phyloP scores from a whole-genome alignment of 2,888 invertebrate genomes.

The Ichneumoninae sp. region DNA sequence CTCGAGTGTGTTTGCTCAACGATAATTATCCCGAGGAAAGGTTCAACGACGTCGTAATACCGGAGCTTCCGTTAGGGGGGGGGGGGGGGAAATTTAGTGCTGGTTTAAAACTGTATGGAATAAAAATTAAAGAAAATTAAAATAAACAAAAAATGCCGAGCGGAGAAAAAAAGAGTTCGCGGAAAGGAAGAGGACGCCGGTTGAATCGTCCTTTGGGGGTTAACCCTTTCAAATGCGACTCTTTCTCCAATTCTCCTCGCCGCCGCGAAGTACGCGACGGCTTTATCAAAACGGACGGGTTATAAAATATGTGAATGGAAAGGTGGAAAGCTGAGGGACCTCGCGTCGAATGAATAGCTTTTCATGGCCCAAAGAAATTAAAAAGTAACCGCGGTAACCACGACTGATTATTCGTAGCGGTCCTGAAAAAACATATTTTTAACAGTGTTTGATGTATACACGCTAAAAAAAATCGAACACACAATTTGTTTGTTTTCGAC shows the following conservation, averaged over 20 bases:
- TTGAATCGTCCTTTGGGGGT: conserved; percentile 18
- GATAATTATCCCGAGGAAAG: conserved; percentile 53
- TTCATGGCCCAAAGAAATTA: neutral
- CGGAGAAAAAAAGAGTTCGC: conserved; percentile 7
- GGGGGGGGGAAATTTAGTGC: conserved; percentile 14
- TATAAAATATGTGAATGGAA: conserved; percentile 15
- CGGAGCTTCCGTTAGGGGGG: neutral
- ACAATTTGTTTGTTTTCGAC: neutral
- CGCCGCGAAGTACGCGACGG: conserved; percentile 28
- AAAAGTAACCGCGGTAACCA: neutral
- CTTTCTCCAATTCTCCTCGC: conserved; percentile 6
- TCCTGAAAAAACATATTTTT: neutral
- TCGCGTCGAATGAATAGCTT: neutral
- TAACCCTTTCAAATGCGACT: conserved; percentile 14
- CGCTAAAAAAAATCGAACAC: too few species aligned
- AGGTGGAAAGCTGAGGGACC: conserved; percentile 4
- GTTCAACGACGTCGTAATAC: conserved; percentile 19
- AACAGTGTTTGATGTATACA: too few species aligned
- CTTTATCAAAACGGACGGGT: conserved; percentile 6
- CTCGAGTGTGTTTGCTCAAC: conserved; percentile 52
- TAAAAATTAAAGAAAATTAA: neutral
- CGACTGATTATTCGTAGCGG: neutral
- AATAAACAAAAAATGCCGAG: neutral
- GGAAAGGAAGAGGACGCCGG: conserved; percentile 10
- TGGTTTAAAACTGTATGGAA: neutral